A percentile compares a stretch with the other conserved stretches of the same genome.
phyloP scores from a whole-genome alignment of 2,888 invertebrate species.

The Physocephala rufipes region DNA sequence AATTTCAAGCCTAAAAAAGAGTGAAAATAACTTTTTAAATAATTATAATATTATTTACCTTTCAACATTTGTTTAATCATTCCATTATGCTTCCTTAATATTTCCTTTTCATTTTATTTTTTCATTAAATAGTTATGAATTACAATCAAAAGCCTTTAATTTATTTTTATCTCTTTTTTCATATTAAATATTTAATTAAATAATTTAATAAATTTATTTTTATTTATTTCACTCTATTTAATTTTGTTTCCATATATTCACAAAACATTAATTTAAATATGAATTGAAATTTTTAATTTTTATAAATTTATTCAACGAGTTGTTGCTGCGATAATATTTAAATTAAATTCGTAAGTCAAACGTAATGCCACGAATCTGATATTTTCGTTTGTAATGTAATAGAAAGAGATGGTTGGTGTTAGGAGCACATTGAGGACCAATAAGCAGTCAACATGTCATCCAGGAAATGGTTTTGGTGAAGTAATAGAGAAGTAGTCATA shows the following conservation, averaged over 20 bases:
- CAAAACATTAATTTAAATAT: not conserved
- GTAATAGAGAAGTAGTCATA: too few species aligned
- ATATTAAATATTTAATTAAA: not conserved
- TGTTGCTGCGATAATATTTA: not conserved
- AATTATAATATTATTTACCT: too few species aligned
- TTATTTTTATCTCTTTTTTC: not conserved
- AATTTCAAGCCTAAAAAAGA: too few species aligned
- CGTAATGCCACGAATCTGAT: not conserved
- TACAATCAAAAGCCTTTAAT: not conserved
- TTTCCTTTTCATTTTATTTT: too few species aligned
- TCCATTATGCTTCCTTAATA: too few species aligned
- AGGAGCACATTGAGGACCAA: not conserved
- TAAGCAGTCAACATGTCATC: not conserved
- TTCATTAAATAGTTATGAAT: not conserved
- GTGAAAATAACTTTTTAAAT: too few species aligned
- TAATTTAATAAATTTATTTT: constrained; percentile 44
- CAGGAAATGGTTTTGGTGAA: not conserved
- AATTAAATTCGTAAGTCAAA: not conserved
- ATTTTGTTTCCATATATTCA: too few species aligned
- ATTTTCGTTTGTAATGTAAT: constrained; percentile 10
- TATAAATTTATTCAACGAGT: not conserved
- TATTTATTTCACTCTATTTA: constrained; percentile 32
- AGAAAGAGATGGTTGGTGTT: not conserved
- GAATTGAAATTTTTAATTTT: not conserved
- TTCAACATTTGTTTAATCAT: too few species aligned